Conservation (phyloP, 2,797 vertebrate genomes). For the Peromyscus melanophrys region DNA sequence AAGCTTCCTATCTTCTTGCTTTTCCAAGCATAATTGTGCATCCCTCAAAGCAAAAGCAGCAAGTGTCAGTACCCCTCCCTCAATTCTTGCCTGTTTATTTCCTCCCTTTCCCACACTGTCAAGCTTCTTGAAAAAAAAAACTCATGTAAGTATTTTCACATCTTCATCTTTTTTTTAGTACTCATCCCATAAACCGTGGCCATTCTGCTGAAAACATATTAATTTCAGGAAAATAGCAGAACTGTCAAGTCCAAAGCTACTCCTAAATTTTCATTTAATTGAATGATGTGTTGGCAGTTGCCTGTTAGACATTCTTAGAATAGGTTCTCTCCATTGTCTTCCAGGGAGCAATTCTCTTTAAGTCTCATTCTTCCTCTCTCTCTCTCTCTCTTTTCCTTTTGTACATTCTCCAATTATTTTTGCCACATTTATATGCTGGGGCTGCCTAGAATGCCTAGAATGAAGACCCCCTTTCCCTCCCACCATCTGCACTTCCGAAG, state of each 20-base stretch:
- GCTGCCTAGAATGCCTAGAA: fast-evolving
- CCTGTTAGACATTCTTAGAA: neutral
- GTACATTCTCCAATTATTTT: neutral
- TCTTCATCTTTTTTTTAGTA: neutral
- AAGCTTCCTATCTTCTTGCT: neutral
- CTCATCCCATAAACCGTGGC: neutral
- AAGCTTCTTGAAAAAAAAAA: neutral
- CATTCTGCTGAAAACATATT: neutral
- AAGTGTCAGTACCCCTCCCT: neutral
- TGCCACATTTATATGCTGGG: neutral
- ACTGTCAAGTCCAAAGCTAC: neutral
- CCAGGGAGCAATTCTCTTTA: neutral
- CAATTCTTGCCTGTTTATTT: neutral
- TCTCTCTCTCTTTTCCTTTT: neutral
- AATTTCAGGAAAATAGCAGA: neutral
- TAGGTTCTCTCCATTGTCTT: neutral
- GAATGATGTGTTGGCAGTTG: neutral
- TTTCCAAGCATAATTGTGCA: neutral
- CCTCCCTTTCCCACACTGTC: fast-evolving
- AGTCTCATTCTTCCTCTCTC: neutral
- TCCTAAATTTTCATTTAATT: neutral
- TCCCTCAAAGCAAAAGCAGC: neutral
- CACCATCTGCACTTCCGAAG: neutral
- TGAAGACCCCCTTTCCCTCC: neutral
- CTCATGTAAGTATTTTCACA: neutral